phyloP scores from a whole-genome alignment of 2,113 vertebrate species.

The Daubentonia madagascariensis region DNA sequence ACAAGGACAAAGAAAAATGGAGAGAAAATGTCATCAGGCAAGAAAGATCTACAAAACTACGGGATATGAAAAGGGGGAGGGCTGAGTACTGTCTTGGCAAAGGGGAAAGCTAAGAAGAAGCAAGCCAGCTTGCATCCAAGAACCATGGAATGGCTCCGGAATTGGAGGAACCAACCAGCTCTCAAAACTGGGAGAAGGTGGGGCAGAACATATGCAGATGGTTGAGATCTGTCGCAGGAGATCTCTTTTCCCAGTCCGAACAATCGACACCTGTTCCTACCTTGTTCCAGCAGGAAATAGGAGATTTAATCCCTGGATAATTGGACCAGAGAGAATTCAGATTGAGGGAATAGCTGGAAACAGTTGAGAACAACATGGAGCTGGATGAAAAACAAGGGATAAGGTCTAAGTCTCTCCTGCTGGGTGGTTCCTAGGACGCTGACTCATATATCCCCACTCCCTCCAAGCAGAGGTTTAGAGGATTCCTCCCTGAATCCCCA shows the following conservation, averaged over 20 bases:
- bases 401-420: neutral
- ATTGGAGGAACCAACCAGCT: neutral
- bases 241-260: neutral
- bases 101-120: neutral
- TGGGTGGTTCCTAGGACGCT: neutral
- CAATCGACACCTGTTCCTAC: neutral
- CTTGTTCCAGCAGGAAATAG: neutral
- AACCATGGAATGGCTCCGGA: neutral
- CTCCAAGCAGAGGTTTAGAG: neutral
- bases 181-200: neutral
- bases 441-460: neutral
- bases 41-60: neutral
- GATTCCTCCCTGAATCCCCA: neutral
- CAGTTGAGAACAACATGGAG: neutral
- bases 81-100: neutral
- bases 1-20: neutral
- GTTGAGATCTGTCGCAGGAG: neutral
- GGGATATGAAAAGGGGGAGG: neutral
- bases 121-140: neutral
- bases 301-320: neutral
- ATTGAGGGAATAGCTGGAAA: neutral
- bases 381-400: neutral
- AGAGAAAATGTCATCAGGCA: neutral
- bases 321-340: neutral
- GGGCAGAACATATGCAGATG: neutral